phyloP scores from a whole-genome alignment of 2,113 vertebrate species.

The Leuciscus idus region DNA sequence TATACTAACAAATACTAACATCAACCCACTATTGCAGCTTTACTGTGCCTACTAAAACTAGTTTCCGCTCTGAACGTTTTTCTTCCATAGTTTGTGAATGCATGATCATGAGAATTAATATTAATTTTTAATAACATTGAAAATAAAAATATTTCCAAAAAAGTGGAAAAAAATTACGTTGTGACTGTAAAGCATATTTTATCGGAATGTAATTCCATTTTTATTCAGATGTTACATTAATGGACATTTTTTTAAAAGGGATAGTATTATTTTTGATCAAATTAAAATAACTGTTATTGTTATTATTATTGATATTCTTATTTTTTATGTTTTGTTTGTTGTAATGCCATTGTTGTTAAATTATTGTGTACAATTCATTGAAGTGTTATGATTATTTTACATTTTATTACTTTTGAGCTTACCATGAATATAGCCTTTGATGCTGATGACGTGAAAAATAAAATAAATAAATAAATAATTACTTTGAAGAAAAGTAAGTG shows the following conservation, averaged over 20 bases:
- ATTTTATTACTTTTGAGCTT: not conserved
- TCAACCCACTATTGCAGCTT: not conserved
- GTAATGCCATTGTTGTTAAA: not conserved
- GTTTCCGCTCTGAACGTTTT: not conserved
- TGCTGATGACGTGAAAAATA: not conserved
- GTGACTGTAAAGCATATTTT: not conserved
- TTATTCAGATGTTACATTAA: not conserved
- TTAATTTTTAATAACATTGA: not conserved
- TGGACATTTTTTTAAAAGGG: not conserved
- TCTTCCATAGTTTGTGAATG: not conserved
- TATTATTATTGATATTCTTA: not conserved
- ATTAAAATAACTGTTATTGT: not conserved
- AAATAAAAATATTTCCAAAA: not conserved
- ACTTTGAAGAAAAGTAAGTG: not conserved
- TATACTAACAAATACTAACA: constrained; percentile 8
- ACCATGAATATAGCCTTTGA: not conserved
- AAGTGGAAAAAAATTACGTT: not conserved
- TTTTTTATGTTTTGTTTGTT: not conserved
- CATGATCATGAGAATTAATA: not conserved
- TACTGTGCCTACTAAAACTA: not conserved
- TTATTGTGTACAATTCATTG: not conserved
- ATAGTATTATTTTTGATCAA: not conserved
- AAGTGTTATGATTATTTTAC: not conserved
- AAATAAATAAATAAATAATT: not conserved
- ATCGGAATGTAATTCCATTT: not conserved